These are phyloP conservation scores for Pheosia tremula DNA, from an alignment of 2,888 invertebrate genomes.

Conservation along the genomic window DNA sequence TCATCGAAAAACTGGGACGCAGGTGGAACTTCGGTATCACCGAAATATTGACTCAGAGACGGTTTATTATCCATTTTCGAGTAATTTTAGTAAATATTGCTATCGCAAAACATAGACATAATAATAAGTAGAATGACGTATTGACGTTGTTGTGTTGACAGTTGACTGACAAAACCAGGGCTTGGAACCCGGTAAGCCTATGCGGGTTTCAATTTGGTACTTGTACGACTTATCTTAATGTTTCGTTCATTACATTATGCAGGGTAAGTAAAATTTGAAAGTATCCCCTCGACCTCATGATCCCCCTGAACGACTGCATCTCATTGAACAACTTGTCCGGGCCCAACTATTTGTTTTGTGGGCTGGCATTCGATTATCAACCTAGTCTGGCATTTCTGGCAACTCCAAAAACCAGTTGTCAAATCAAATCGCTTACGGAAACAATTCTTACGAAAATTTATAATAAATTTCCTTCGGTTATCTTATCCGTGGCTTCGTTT, in stretches of 20 bases:
- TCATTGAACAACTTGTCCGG: too few relatives aligned
- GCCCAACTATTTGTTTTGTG: too few relatives aligned
- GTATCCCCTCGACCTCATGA: too few relatives aligned
- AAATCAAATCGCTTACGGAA: conserved; percentile 20
- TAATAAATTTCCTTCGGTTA: conserved; percentile 30
- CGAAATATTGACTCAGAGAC: conserved; percentile 85
- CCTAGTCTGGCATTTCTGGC: background rate
- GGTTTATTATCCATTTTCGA: conserved; percentile 78
- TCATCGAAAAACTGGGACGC: conserved; percentile 80
- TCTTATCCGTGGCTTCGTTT: conserved; percentile 42
- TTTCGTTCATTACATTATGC: too few relatives aligned
- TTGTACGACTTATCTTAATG: too few relatives aligned
- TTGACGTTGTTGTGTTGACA: background rate
- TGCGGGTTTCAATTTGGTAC: too few relatives aligned
- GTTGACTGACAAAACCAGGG: too few relatives aligned
- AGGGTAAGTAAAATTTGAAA: too few relatives aligned
- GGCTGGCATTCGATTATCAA: too few relatives aligned
- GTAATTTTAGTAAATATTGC: conserved; percentile 22
- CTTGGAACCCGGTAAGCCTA: too few relatives aligned
- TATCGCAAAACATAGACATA: conserved; percentile 11
- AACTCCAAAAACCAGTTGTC: conserved; percentile 7
- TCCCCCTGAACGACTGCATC: too few relatives aligned
- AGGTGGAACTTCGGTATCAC: conserved; percentile 68
- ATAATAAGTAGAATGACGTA: background rate
- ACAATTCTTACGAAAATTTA: conserved; percentile 22